Percentiles rank a stretch among this genome's conserved stretches.
These are phyloP conservation scores for Carcharodon carcharias DNA, from an alignment of 2,797 vertebrate genomes.

Conservation along the genomic window DNA sequence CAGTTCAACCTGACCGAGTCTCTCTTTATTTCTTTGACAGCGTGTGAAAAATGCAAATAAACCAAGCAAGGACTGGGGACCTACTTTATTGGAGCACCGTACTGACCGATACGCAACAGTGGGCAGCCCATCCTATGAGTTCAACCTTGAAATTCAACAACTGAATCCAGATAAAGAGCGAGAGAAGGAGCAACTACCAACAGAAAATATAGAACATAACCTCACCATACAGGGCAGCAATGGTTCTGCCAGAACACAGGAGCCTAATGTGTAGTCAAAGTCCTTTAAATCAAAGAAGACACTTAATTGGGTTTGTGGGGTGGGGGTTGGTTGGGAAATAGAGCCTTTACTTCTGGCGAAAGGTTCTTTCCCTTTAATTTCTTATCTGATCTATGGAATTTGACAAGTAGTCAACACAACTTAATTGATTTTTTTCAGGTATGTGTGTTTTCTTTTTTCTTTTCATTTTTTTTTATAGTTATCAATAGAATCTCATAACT, in stretches of 20 bases:
- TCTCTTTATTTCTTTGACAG: slow-evolving; percentile 52
- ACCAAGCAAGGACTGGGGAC: slow-evolving; percentile 86
- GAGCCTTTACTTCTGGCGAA: slow-evolving; percentile 76
- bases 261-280: slow-evolving; percentile 77
- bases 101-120: slow-evolving; percentile 76
- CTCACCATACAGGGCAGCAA: slow-evolving; percentile 83
- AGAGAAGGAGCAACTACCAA: slow-evolving; percentile 49
- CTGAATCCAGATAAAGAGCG: slow-evolving; percentile 63
- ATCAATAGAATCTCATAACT: slow-evolving; percentile 19
- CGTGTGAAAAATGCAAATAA: slow-evolving; percentile 81
- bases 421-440: slow-evolving; percentile 38
- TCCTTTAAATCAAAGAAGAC: slow-evolving; percentile 30
- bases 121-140: slow-evolving; percentile 55
- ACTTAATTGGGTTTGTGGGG: slow-evolving; percentile 22
- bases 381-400: slow-evolving; percentile 30
- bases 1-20: background rate
- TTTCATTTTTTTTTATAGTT: background rate
- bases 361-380: slow-evolving; percentile 48
- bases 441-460: background rate
- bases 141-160: slow-evolving; percentile 60
- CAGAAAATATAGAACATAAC: slow-evolving; percentile 74
- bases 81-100: slow-evolving; percentile 83
- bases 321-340: slow-evolving; percentile 49
- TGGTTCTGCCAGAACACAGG: slow-evolving; percentile 82
- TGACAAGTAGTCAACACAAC: slow-evolving; percentile 31